Evolutionary conservation across 1,140 invertebrate genomes (phyloP), one percentile per base, ranked within the genome.

Genomic region (Drosophila triauraria): DNA sequence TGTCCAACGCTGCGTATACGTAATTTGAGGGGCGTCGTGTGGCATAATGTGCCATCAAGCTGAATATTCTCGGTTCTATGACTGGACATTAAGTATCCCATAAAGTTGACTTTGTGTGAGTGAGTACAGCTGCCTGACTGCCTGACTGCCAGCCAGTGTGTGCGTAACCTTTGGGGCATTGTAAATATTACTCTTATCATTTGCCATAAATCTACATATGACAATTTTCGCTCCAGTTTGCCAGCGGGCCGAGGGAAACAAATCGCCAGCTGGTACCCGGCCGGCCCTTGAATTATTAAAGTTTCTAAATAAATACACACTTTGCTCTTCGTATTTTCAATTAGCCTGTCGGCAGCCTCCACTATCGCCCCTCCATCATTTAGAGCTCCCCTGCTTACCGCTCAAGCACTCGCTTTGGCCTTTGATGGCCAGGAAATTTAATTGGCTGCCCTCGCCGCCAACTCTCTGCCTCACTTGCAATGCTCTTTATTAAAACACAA

Each of bases 161-260:
- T 53, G 61, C 47, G 50, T 51, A 69, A 82, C 85, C 85, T 88
- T 70, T 69, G 78, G 85, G 63, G 86, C 85, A 80, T 70, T 90
- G 85, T 90, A 85, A 90, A 90, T 90, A 90, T 90, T 90, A 82
- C 79, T 76, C 85, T 82, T 90, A 90, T 90, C 85, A 76, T 85
- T 79, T 60, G 60, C 82, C 59, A 90, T 90, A 90, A 90, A 90
- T 90, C 85, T 90, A 90, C 85, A 90, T 90, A 85, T 90, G 85
- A 90, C 85, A 90, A 90, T 90, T 90, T 91, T 82, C 78, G 86
- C 85, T 74, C 64, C 59, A 68, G 59, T 63, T 75, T 74, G 61
- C 86, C 61, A 67, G 20, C 35, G 48, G 78, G 38, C 47, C 59
- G 35, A 48, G 62, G 64, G 32, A 30, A 58, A 56, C 62, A 62